These are phyloP conservation scores for Xyliphius kryptos DNA, from an alignment of 2,113 vertebrate genomes.

Conservation along the genomic window DNA sequence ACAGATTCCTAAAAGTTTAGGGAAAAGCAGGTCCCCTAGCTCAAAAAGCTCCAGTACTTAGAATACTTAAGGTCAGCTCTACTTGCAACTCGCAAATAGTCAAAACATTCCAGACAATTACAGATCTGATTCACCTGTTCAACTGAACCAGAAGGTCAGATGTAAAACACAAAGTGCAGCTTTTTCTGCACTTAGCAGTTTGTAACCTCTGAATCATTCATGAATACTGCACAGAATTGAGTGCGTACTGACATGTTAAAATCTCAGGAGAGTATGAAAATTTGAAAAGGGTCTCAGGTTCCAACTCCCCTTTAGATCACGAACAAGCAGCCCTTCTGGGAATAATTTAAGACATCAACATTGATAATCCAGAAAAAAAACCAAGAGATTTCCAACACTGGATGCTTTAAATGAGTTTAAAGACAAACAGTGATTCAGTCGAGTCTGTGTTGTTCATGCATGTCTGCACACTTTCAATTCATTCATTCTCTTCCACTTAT, in stretches of 20 bases:
- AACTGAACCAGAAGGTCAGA: slow-evolving; percentile 38
- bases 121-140: not conserved
- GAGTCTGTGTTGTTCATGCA: no score
- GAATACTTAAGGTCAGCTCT: no score
- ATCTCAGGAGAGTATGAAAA: slow-evolving; percentile 3
- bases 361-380: not conserved
- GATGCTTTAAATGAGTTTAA: no score
- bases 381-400: not conserved
- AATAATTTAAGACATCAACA: not conserved
- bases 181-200: slow-evolving; percentile 49
- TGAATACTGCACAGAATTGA: slow-evolving; percentile 40
- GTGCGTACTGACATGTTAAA: slow-evolving; percentile 4
- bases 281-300: not conserved
- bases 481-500: no score
- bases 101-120: slow-evolving; percentile 19
- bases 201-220: slow-evolving; percentile 52
- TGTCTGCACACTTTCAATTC: no score
- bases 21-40: not conserved
- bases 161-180: slow-evolving; percentile 41
- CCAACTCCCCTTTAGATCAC: not conserved
- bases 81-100: slow-evolving; percentile 1
- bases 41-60: not conserved
- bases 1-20: slow-evolving; percentile 12
- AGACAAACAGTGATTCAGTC: no score
- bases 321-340: not conserved